These are phyloP conservation scores for Calosoma granatense DNA, from an alignment of 1,140 invertebrate species.

Conservation along the genomic window DNA sequence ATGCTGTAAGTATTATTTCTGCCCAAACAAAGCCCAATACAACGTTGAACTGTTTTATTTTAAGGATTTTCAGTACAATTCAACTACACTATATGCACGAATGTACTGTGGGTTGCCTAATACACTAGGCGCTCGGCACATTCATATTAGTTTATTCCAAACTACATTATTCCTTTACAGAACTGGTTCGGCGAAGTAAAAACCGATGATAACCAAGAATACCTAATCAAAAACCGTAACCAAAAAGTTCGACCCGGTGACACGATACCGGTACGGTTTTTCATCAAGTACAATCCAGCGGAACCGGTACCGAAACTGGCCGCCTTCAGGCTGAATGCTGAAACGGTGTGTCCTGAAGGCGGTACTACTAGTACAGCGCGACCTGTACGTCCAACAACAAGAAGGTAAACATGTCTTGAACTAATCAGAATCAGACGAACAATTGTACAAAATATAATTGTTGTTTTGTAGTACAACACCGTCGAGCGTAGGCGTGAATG, in stretches of 20 bases:
- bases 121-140: no score
- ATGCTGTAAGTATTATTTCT: no score
- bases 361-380: slow-evolving; percentile 13
- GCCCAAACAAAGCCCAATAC: no score
- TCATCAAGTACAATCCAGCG: slow-evolving; percentile 26
- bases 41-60: no score
- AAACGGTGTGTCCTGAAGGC: slow-evolving; percentile 25
- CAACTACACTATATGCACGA: no score
- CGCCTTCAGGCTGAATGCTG: slow-evolving; percentile 25
- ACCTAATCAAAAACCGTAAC: slow-evolving; percentile 27
- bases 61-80: no score
- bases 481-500: no score
- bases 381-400: not conserved
- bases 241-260: slow-evolving; percentile 23
- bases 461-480: no score
- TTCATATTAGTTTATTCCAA: no score
- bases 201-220: slow-evolving; percentile 29
- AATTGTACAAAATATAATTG: not conserved
- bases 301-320: slow-evolving; percentile 23
- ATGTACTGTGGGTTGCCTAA: no score
- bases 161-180: no score
- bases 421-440: not conserved
- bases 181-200: slow-evolving; percentile 33
- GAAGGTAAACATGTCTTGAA: not conserved
- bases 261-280: slow-evolving; percentile 27